Evolutionary conservation across 2,797 vertebrate genomes (phyloP).

Genomic region (Amphiprion clarkii): DNA sequence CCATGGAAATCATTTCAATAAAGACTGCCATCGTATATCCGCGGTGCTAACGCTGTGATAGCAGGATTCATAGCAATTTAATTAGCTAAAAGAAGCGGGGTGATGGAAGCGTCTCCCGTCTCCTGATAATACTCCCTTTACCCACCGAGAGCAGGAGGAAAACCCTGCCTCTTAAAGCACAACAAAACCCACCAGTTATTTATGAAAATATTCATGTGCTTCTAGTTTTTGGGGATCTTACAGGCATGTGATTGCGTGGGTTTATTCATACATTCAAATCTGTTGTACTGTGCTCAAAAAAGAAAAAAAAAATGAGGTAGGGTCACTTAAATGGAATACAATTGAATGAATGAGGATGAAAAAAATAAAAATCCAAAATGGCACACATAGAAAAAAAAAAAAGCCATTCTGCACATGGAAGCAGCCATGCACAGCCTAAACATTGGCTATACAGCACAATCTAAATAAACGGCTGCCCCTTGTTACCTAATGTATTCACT

Average conservation of each 20-base stretch:
- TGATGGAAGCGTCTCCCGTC: conserved; percentile 50
- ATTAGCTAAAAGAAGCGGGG: conserved; percentile 70
- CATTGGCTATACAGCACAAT: conserved; percentile 56
- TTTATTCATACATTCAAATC: conserved; percentile 76
- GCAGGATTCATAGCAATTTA: conserved; percentile 71
- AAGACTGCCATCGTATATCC: conserved; percentile 71
- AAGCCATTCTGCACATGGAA: conserved; percentile 57
- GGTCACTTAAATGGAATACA: conserved; percentile 54
- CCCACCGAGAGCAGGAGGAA: conserved; percentile 47
- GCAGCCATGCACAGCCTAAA: conserved; percentile 67
- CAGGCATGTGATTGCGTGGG: conserved; percentile 47
- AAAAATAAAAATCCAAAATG: conserved; percentile 8
- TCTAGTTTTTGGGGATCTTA: conserved; percentile 52
- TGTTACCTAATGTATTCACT: conserved; percentile 72
- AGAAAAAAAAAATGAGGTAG: conserved; percentile 12
- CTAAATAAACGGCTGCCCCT: conserved; percentile 67
- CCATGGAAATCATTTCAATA: conserved; percentile 80
- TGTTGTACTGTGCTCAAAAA: conserved; percentile 18
- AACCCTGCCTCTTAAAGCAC: conserved; percentile 22
- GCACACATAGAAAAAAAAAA: conserved; percentile 26
- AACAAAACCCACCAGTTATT: conserved; percentile 15
- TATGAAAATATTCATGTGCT: conserved; percentile 59
- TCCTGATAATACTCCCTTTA: conserved; percentile 56
- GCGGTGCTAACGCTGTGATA: conserved; percentile 64
- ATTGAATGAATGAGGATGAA: conserved; percentile 54